Evolutionary conservation across 2,888 invertebrate species (phyloP), one percentile per base, ranked within the genome.

Genomic region (Morpho achilles): DNA sequence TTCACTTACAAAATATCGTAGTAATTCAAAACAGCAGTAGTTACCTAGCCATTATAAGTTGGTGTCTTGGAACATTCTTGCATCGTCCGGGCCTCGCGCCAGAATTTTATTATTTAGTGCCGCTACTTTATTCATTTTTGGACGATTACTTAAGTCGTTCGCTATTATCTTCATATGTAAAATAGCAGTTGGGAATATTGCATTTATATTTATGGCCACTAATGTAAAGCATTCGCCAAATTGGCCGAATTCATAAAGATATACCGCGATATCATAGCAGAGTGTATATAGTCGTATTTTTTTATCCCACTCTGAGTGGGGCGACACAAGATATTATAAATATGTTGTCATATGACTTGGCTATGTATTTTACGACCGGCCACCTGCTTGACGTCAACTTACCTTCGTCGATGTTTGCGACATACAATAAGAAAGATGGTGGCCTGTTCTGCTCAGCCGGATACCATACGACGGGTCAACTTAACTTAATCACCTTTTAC

Each of bases 91-190:
- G 69, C 67, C 66, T 57, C 57, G 67, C 66, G 80, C 83, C 81
- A 84, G 74, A 70, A 59, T 69, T 76, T 76, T 78, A 79, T 83
- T 82, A 80, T 82, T 83, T 79, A 77, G 70, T 66, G 64, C 65
- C 67, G 74, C 67, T 71, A 75, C 69, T 76, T 71, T 74, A 72
- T 74, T 69, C 70, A 65, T 65, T 67, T 32, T 66, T 66, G 64
- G 68, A 66, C 67, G 60, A 72, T 73, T 72, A 73, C 74, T 69
- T 68, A 66, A 63, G 51, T 59, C 54, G 46, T 49, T 41, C 50
- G 46, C 59, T 68, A 66, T 71, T 69, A 71, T 79, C 71, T 69
- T 70, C 68, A 65, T 67, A 67, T 66, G 67, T 65, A 66, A 70
- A 69, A 53, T 69, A 65, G 62, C 64, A 67, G 61, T 58, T 61